Conservation (phyloP, 2,888 invertebrate genomes). For the Drosophila tanythrix region DNA sequence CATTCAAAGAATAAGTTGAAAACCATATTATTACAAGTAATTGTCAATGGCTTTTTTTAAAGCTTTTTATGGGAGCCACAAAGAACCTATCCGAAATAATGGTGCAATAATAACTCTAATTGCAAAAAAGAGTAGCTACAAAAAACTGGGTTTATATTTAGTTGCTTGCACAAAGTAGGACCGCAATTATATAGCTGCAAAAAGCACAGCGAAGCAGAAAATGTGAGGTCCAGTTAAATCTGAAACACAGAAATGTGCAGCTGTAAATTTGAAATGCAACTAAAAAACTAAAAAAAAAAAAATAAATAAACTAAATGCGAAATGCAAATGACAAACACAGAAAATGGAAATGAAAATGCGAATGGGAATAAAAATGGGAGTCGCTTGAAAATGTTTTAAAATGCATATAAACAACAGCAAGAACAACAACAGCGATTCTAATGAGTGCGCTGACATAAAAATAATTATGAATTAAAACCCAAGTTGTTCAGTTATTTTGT, state of each 20-base stretch:
- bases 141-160: conserved; percentile 14
- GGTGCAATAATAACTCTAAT: conserved; percentile 21
- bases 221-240: conserved; percentile 52
- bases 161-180: conserved; percentile 19
- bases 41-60: background rate
- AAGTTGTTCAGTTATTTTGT: conserved; percentile 59
- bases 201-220: conserved; percentile 57
- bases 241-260: conserved; percentile 51
- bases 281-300: background rate
- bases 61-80: background rate
- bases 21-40: background rate
- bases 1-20: background rate
- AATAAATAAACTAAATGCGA: conserved; percentile 34
- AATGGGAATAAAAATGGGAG: conserved; percentile 23
- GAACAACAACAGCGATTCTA: conserved; percentile 49
- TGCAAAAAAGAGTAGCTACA: background rate
- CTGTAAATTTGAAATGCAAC: conserved; percentile 55
- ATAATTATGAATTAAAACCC: conserved; percentile 78
- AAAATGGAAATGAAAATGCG: conserved; percentile 29
- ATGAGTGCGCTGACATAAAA: conserved; percentile 78
- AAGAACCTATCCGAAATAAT: conserved; percentile 10
- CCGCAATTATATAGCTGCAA: conserved; percentile 52
- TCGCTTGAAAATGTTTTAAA: conserved; percentile 34
- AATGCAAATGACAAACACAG: conserved; percentile 65
- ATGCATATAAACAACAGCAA: conserved; percentile 25